Evolutionary conservation across 1,140 invertebrate species (phyloP).

Genomic region (Rhyzopertha dominica): DNA sequence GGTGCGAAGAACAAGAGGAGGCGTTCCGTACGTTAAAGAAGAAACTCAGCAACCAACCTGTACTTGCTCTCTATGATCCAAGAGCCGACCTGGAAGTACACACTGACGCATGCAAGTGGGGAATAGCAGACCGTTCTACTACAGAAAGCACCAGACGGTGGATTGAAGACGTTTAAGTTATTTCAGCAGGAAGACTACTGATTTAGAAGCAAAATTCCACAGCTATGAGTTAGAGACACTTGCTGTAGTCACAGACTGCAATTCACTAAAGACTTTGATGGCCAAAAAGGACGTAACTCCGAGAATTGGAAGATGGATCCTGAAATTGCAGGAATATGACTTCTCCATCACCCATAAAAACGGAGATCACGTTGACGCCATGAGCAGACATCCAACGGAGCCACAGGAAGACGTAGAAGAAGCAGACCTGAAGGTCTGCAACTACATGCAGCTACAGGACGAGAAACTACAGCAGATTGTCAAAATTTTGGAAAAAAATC

Average conservation of each 20-base stretch:
- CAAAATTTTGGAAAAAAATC: too few relatives aligned
- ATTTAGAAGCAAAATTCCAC: conserved; percentile 1
- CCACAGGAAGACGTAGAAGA: too few relatives aligned
- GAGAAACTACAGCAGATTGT: too few relatives aligned
- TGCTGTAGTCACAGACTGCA: conserved; percentile 9
- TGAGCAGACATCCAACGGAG: conserved; percentile 25
- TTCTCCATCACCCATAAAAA: conserved; percentile 24
- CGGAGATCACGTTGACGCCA: conserved; percentile 22
- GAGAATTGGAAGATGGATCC: conserved; percentile 26
- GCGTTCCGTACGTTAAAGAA: conserved; percentile 26
- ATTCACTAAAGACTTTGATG: conserved; percentile 29
- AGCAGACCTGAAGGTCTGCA: too few relatives aligned
- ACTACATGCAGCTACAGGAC: too few relatives aligned
- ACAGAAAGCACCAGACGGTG: conserved; percentile 26
- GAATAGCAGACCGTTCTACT: conserved; percentile 32
- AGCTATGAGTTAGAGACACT: background rate
- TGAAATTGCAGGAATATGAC: conserved; percentile 28
- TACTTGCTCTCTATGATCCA: conserved; percentile 32
- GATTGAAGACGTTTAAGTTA: background rate
- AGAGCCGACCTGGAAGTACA: conserved; percentile 29
- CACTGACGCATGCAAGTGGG: conserved; percentile 32
- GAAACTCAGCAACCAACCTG: conserved; percentile 25
- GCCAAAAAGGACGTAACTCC: conserved; percentile 37
- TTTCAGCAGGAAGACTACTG: background rate
- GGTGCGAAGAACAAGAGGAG: conserved; percentile 10